Evolutionary conservation across 2,888 invertebrate species (phyloP), one percentile per base, ranked within the genome.

Genomic region (Ypsolopha scabrella): DNA sequence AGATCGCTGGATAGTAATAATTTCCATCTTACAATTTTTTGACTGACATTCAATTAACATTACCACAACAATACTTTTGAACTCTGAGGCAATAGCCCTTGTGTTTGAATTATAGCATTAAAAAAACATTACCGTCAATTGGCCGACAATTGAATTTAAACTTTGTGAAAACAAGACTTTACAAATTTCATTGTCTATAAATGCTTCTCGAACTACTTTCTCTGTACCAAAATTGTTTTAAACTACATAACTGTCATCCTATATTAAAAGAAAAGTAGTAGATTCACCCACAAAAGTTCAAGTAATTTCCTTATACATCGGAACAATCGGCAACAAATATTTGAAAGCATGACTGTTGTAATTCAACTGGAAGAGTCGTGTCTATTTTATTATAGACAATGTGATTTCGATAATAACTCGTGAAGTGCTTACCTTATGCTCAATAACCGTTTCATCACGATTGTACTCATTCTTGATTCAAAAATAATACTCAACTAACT

Each of bases 331-430:
- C 4, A 4, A 33, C 54, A 56, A 56, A 56, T 54, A 55, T 52
- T 56, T 54, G 54, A 53, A 52, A 54, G 54, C 52, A 52, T 52
- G 52, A 52, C 11, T 41, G 37, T 45, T 7, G 4, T 44, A 46
- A 41, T 49, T 10, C 9, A 34, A 36, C 34, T 35, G 6, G n/a
- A 24, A 33, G 35, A 50, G 6, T 50, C 50, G 50, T 50, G 50
- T 10, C 13, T 11, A 7, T 34, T 49, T 37, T 34, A 49, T 49
- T 50, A 43, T 13, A 50, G 13, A 41, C 50, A 50, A 43, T 36
- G 36, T 7, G 7, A 36, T 47, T 36, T 36, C 13, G 13, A 36
- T 47, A 36, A 36, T 45, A 45, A 8, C 6, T 11, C 9, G 11
- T 36, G 37, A 47, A 13, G 11, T 36, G 14, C 1, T 37, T 13